These are phyloP conservation scores for Panonychus citri DNA, from an alignment of 1,140 invertebrate species.

Conservation along the genomic window DNA sequence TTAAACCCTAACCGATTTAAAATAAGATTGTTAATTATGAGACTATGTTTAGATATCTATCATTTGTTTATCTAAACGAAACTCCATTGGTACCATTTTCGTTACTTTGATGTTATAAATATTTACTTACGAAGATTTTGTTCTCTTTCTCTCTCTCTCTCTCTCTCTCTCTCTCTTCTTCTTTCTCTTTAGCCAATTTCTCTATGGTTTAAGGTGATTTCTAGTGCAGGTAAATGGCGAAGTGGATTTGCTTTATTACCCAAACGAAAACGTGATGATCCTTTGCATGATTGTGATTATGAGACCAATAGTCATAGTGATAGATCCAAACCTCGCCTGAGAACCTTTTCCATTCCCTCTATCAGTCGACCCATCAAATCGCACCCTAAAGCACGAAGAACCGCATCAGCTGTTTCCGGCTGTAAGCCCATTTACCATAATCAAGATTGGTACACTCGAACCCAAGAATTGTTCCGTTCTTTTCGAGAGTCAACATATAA, in stretches of 20 bases:
- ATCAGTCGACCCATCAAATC: not conserved
- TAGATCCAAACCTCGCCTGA: not conserved
- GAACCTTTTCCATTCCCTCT: constrained; percentile 3
- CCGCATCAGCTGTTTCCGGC: not conserved
- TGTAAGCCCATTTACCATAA: not conserved
- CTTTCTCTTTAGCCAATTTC: constrained; percentile 43
- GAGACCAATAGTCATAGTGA: not conserved
- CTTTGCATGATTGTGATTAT: not conserved
- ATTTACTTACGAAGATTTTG: too few relatives aligned
- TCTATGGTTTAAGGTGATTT: constrained; percentile 6
- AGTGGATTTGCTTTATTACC: not conserved
- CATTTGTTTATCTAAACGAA: too few relatives aligned
- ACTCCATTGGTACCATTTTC: too few relatives aligned
- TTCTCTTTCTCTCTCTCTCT: too few relatives aligned
- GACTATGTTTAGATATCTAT: too few relatives aligned
- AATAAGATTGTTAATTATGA: too few relatives aligned
- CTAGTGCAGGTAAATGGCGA: constrained; percentile 8
- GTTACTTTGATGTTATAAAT: too few relatives aligned
- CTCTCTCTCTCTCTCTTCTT: not conserved
- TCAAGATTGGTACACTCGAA: not conserved
- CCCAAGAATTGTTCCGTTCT: not conserved
- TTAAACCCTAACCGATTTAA: too few relatives aligned
- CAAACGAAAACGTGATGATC: not conserved
- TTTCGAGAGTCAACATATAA: not conserved
- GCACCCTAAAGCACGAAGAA: not conserved